Percentiles rank a stretch among this genome's conserved stretches.
These are phyloP conservation scores for Sebastes trivittatus DNA, from an alignment of 2,797 vertebrate genomes.

Conservation along the genomic window DNA sequence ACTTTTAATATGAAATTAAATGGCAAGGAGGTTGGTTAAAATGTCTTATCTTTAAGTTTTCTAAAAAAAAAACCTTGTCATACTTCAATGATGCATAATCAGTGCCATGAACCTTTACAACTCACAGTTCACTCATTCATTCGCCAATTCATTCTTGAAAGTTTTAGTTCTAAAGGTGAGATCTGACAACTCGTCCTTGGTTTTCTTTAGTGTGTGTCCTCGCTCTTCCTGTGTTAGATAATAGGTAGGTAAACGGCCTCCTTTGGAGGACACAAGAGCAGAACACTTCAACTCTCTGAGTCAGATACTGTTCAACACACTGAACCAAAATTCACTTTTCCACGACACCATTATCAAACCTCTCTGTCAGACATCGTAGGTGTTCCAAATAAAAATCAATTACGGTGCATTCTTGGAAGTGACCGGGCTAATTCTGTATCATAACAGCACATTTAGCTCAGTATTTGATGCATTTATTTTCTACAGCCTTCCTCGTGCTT, in stretches of 20 bases:
- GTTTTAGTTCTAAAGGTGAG: not conserved
- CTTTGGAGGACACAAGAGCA: slow-evolving; percentile 8
- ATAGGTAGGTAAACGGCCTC: not conserved
- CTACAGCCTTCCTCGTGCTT: not conserved
- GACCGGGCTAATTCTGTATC: not conserved
- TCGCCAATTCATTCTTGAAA: not conserved
- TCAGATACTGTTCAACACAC: slow-evolving; percentile 25
- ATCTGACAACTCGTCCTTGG: not conserved
- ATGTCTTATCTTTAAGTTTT: not conserved
- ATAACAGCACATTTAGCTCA: not conserved
- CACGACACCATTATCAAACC: slow-evolving; percentile 17
- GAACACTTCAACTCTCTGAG: slow-evolving; percentile 32
- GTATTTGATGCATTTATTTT: not conserved
- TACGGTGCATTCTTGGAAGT: not conserved
- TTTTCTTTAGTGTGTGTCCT: not conserved
- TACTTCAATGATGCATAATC: not conserved
- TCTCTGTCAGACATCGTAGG: slow-evolving; percentile 36
- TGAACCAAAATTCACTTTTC: slow-evolving; percentile 3
- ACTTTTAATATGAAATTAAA: not conserved
- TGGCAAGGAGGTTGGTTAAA: not conserved
- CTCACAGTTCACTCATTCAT: not conserved
- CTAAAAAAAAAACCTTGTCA: not conserved
- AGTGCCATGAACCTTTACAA: too few relatives aligned
- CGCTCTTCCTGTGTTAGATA: slow-evolving; percentile 19
- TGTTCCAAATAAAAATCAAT: slow-evolving; percentile 7